Evolutionary conservation across 1,140 invertebrate genomes (phyloP).

Genomic region (Propsilocerus akamusi): DNA sequence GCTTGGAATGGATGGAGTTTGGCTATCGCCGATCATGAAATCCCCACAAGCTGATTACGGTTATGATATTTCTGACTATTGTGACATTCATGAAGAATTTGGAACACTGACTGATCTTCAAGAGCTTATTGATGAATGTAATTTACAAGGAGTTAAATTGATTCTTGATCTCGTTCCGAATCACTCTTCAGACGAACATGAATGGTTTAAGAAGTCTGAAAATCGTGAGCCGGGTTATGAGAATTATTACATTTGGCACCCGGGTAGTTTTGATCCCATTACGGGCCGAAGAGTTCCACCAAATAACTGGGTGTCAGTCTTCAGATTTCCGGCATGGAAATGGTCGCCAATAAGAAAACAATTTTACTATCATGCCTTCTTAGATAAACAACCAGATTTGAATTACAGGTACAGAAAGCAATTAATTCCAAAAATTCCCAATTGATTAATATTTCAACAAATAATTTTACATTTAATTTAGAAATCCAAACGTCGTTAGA

Average conservation of each 20-base stretch:
- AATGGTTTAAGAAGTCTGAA: slow-evolving; percentile 40
- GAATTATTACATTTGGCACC: slow-evolving; percentile 47
- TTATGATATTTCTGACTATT: slow-evolving; percentile 52
- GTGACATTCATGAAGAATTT: slow-evolving; percentile 38
- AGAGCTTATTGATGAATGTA: slow-evolving; percentile 30
- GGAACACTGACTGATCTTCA: slow-evolving; percentile 52
- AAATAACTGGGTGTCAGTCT: slow-evolving; percentile 36
- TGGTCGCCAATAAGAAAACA: slow-evolving; percentile 21
- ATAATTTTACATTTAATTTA: slow-evolving; percentile 5
- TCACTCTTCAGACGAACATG: slow-evolving; percentile 40
- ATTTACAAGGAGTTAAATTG: slow-evolving; percentile 24
- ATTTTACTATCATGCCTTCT: slow-evolving; percentile 29
- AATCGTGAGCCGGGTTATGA: slow-evolving; percentile 28
- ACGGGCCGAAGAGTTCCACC: slow-evolving; percentile 22
- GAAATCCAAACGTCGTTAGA: slow-evolving; percentile 23
- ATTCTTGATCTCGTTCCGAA: slow-evolving; percentile 57
- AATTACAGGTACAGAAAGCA: too few species aligned
- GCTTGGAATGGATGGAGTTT: slow-evolving; percentile 30
- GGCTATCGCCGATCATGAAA: slow-evolving; percentile 44
- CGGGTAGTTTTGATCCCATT: slow-evolving; percentile 14
- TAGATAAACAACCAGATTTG: slow-evolving; percentile 27
- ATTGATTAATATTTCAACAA: neutral
- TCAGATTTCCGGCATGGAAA: slow-evolving; percentile 17
- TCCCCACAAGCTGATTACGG: slow-evolving; percentile 42
- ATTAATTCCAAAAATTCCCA: neutral